phyloP scores from a whole-genome alignment of 2,888 invertebrate genomes.

The Gasteruption jaculator region DNA sequence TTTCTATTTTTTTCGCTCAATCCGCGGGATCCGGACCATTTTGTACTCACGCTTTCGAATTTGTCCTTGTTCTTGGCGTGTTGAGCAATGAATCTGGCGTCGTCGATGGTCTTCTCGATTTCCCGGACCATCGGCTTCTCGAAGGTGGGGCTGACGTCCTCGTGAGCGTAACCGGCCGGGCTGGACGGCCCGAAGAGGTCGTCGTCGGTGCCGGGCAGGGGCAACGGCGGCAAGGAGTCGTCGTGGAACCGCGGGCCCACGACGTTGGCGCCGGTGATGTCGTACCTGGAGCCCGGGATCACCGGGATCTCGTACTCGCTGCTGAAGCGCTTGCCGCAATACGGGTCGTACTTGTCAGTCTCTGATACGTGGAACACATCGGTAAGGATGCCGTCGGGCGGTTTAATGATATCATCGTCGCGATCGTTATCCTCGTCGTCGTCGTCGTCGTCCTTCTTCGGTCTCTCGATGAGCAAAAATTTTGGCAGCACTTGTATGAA shows the following conservation, averaged over 20 bases:
- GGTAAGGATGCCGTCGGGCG: slow-evolving; percentile 66
- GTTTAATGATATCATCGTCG: slow-evolving; percentile 53
- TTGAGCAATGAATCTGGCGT: slow-evolving; percentile 91
- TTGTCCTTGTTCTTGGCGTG: slow-evolving; percentile 93
- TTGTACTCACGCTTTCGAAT: slow-evolving; percentile 88
- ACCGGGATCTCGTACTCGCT: slow-evolving; percentile 70
- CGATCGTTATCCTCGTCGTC: slow-evolving; percentile 57
- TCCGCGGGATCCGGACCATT: no score
- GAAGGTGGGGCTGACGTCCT: slow-evolving; percentile 72
- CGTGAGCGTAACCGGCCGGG: slow-evolving; percentile 55
- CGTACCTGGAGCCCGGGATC: slow-evolving; percentile 25
- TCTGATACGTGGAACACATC: slow-evolving; percentile 72
- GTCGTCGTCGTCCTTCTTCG: slow-evolving; percentile 68
- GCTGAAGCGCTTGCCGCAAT: slow-evolving; percentile 60
- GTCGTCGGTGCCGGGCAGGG: slow-evolving; percentile 74
- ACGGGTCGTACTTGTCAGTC: slow-evolving; percentile 64
- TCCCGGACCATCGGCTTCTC: slow-evolving; percentile 78
- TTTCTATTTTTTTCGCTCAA: no score
- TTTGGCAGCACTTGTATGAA: slow-evolving; percentile 83
- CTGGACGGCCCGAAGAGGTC: slow-evolving; percentile 76
- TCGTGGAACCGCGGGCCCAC: slow-evolving; percentile 55
- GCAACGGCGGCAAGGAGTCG: slow-evolving; percentile 66
- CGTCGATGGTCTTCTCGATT: slow-evolving; percentile 89
- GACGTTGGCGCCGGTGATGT: slow-evolving; percentile 54
- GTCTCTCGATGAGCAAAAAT: slow-evolving; percentile 83